Conservation (phyloP, 1,140 invertebrate genomes). For the Euwallacea fornicatus region DNA sequence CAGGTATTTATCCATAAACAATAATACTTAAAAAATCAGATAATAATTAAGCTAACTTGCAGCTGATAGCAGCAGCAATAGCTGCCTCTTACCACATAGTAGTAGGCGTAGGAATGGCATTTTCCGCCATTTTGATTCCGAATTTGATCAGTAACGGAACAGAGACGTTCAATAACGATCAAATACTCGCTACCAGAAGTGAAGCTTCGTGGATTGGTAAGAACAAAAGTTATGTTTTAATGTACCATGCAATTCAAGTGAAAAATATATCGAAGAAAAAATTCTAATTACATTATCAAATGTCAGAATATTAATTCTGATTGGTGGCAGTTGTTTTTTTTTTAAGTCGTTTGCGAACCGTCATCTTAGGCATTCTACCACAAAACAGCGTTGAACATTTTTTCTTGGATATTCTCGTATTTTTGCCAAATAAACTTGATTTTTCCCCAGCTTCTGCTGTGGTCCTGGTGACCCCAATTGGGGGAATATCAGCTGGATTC, state of each 20-base stretch:
- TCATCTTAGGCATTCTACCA: background rate
- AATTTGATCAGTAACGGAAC: constrained; percentile 53
- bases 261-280: background rate
- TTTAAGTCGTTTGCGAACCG: background rate
- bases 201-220: constrained; percentile 60
- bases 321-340: background rate
- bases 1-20: constrained; percentile 44
- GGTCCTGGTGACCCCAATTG: constrained; percentile 61
- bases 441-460: constrained; percentile 57
- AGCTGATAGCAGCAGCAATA: constrained; percentile 60
- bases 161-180: constrained; percentile 23
- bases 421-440: constrained; percentile 1
- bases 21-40: background rate
- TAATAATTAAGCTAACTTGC: background rate
- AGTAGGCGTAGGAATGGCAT: constrained; percentile 61
- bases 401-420: too few relatives aligned
- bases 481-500: constrained; percentile 59
- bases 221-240: background rate
- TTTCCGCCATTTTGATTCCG: constrained; percentile 65
- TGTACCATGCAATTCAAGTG: background rate
- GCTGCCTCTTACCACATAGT: constrained; percentile 61
- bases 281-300: too few relatives aligned
- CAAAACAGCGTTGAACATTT: background rate
- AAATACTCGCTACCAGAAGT: constrained; percentile 52
- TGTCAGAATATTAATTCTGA: too few relatives aligned